Evolutionary conservation across 2,113 vertebrate species (phyloP), one percentile per base, ranked within the genome.

Genomic region (Acrocephalus arundinaceus): DNA sequence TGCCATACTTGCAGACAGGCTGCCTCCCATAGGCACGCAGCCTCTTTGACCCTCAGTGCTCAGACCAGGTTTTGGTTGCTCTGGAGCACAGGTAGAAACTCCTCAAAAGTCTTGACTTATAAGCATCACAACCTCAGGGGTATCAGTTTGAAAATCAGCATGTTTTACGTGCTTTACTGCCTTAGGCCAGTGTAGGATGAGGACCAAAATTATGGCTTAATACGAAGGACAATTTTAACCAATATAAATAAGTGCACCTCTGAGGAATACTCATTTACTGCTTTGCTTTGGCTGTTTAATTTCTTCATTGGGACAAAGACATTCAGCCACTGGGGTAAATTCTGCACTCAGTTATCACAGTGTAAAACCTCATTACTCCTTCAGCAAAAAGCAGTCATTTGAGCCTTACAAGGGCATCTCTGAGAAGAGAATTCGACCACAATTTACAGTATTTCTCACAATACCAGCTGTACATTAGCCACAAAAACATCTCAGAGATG

Each of bases 401-500:
- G 39, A 91, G 82, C 48, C 35, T 77, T 84, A 86, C 48, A 39
- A 3, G 14, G 43, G 8, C 62, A 87, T 46, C 0, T 0, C 8
- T 79, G 62, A 78, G 66, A 90, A 81, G 43, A 74, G 28, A 49
- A 43, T 85, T 81, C 3, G 11, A 57, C 61, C 39, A 7, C 58
- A 79, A 39, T 8, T 78, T 75, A 65, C 59, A 58, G 33, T 62
- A 63, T 88, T 86, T 83, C 70, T 93, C 67, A 87, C 70, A 74
- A 49, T 46, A 59, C 30, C 59, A 87, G 66, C 80, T 77, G 48
- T 62, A 51, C 30, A n/a, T 48, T 75, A 80, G 21, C 93, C 95
- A 72, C 86, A 94, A 92, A 97, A 94, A 22, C 51, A 78, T 89
- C 86, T 95, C 58, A 61, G 70, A 78, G 52, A 74, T 67, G n/a